These are phyloP conservation scores for Lepidurus couesii DNA, from an alignment of 1,140 invertebrate species.

Conservation along the genomic window DNA sequence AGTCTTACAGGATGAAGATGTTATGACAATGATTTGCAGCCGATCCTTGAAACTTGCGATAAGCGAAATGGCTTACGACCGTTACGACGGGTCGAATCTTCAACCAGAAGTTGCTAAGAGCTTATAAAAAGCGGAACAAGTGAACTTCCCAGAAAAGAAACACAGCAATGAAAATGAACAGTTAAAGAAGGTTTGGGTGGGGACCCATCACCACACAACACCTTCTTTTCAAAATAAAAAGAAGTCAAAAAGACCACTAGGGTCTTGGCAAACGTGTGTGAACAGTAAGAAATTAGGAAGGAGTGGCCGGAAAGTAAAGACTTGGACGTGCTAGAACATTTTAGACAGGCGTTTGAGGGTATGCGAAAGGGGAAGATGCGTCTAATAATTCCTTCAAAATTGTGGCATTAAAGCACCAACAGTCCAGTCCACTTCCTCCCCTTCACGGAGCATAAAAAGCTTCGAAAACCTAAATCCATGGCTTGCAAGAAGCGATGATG, in stretches of 20 bases:
- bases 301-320: slow-evolving; percentile 3
- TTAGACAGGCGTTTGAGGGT: not conserved
- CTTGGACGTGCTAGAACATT: not conserved
- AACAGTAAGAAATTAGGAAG: slow-evolving; percentile 10
- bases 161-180: not conserved
- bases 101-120: too few relatives aligned
- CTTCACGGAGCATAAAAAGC: too few relatives aligned
- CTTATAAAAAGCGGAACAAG: too few relatives aligned
- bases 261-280: not conserved
- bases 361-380: not conserved
- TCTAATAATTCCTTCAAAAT: not conserved
- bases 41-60: too few relatives aligned
- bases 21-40: too few relatives aligned
- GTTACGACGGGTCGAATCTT: too few relatives aligned
- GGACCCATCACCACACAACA: not conserved
- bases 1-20: not conserved
- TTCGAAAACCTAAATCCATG: too few relatives aligned
- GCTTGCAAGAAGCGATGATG: not conserved
- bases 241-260: not conserved
- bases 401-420: too few relatives aligned
- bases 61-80: too few relatives aligned
- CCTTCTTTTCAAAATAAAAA: not conserved
- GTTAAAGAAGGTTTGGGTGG: not conserved
- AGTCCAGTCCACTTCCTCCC: too few relatives aligned
- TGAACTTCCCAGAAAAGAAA: too few relatives aligned